phyloP scores from a whole-genome alignment of 1,140 invertebrate species.

The Tetragnatha versicolor region DNA sequence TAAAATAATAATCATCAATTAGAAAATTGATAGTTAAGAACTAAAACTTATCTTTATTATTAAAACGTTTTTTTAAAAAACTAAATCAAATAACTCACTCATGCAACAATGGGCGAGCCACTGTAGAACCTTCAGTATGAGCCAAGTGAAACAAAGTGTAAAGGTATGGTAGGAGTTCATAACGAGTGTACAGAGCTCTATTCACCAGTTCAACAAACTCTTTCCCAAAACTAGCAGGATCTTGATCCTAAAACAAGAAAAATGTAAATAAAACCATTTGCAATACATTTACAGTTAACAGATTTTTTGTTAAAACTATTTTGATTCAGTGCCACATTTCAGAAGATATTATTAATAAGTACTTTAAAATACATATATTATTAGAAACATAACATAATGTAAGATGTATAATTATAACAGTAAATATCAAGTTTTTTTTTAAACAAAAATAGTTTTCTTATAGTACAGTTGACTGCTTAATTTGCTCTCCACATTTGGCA shows the following conservation, averaged over 20 bases:
- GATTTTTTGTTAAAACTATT: neutral
- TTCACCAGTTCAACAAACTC: conserved; percentile 11
- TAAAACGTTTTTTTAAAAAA: too few relatives aligned
- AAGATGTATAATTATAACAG: too few relatives aligned
- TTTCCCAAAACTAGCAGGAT: conserved; percentile 71
- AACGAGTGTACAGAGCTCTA: conserved; percentile 59
- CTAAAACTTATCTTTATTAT: too few relatives aligned
- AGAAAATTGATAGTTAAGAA: too few relatives aligned
- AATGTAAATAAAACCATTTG: neutral
- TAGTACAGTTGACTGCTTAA: too few relatives aligned
- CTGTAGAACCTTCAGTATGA: conserved; percentile 61
- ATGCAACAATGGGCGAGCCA: conserved; percentile 55
- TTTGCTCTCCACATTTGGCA: too few relatives aligned
- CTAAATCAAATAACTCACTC: too few relatives aligned
- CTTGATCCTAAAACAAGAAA: conserved; percentile 72
- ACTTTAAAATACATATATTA: neutral
- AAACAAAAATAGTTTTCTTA: neutral
- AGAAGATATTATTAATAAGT: conserved; percentile 18
- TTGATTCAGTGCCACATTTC: too few relatives aligned
- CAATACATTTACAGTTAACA: neutral
- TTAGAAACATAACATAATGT: neutral
- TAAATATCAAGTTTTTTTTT: neutral
- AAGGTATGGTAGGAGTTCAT: conserved; percentile 66
- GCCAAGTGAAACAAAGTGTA: conserved; percentile 67
- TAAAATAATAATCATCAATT: too few relatives aligned